Evolutionary conservation across 23 tunicate species (phyloP).

Genomic region (Halocynthia aurantium): DNA sequence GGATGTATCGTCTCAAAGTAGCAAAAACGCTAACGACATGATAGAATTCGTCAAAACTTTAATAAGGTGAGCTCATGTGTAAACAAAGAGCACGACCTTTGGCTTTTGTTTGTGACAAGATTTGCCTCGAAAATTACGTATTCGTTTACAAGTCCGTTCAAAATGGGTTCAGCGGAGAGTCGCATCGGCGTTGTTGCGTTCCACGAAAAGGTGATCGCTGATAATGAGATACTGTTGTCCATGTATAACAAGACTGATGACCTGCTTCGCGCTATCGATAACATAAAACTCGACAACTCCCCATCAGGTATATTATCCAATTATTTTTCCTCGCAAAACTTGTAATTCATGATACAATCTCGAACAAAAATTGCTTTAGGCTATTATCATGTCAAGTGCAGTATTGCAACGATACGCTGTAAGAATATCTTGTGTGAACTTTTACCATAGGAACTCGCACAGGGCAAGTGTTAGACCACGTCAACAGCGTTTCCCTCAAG

Average conservation of each 20-base stretch:
- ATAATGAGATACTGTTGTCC: not conserved
- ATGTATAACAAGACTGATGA: not conserved
- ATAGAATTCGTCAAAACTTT: slow-evolving; percentile 2
- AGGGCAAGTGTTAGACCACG: slow-evolving; percentile 6
- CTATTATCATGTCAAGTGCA: no score
- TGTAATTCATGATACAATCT: no score
- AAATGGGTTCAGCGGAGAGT: not conserved
- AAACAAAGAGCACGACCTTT: no score
- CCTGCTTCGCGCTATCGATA: not conserved
- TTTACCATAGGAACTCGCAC: not conserved
- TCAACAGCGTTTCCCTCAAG: not conserved
- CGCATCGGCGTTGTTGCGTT: slow-evolving; percentile 1
- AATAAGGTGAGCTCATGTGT: not conserved
- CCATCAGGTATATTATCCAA: not conserved
- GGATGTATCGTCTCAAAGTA: not conserved
- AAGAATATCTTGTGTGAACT: not conserved
- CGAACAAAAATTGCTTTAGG: no score
- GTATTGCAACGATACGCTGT: not conserved
- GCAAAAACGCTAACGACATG: not conserved
- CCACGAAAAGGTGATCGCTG: slow-evolving; percentile 2
- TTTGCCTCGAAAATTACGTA: no score
- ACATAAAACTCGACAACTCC: not conserved
- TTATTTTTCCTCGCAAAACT: no score
- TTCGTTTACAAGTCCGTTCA: not conserved
- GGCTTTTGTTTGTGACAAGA: no score